Conservation (phyloP, 2,113 vertebrate genomes). For the Lethenteron reissneri region DNA sequence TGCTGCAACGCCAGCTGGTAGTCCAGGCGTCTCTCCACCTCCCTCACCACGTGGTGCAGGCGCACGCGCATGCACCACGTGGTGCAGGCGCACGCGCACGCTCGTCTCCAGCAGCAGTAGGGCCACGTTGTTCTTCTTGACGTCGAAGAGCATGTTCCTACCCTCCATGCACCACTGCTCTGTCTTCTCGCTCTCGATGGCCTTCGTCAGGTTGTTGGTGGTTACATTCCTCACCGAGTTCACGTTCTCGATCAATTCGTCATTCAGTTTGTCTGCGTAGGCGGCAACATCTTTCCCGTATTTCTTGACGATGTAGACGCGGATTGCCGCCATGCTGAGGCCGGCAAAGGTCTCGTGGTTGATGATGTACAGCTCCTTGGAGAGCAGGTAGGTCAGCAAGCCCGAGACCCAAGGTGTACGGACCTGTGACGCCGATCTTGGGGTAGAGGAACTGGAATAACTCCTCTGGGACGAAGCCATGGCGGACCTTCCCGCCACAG, state of each 20-base stretch:
- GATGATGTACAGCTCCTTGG: slow-evolving; percentile 79
- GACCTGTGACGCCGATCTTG: slow-evolving; percentile 90
- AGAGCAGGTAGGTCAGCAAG: slow-evolving; percentile 50
- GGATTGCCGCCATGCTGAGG: slow-evolving; percentile 21
- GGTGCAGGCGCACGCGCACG: too few relatives aligned
- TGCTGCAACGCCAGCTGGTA: slow-evolving; percentile 61
- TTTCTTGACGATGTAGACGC: slow-evolving; percentile 47
- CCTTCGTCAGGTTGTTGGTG: slow-evolving; percentile 22
- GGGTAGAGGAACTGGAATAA: slow-evolving; percentile 81
- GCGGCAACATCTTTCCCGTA: slow-evolving; percentile 39
- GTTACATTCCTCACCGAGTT: slow-evolving; percentile 30
- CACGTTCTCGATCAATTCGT: slow-evolving; percentile 39
- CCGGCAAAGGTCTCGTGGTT: slow-evolving; percentile 50
- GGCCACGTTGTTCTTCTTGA: slow-evolving; percentile 67
- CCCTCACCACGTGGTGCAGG: slow-evolving; percentile 43
- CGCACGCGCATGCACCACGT: slow-evolving; percentile 36
- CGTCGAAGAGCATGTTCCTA: slow-evolving; percentile 43
- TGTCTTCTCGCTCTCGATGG: slow-evolving; percentile 50
- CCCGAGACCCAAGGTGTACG: slow-evolving; percentile 73
- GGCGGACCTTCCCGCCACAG: slow-evolving; percentile 62
- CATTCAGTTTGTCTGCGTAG: slow-evolving; percentile 63
- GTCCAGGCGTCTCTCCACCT: slow-evolving; percentile 73
- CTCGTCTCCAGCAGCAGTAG: slow-evolving; percentile 54
- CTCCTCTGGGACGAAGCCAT: slow-evolving; percentile 73
- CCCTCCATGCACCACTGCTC: slow-evolving; percentile 64